Base-by-base conservation (phyloP, 2,797 vertebrate species). In the Limosa lapponica region DNA sequence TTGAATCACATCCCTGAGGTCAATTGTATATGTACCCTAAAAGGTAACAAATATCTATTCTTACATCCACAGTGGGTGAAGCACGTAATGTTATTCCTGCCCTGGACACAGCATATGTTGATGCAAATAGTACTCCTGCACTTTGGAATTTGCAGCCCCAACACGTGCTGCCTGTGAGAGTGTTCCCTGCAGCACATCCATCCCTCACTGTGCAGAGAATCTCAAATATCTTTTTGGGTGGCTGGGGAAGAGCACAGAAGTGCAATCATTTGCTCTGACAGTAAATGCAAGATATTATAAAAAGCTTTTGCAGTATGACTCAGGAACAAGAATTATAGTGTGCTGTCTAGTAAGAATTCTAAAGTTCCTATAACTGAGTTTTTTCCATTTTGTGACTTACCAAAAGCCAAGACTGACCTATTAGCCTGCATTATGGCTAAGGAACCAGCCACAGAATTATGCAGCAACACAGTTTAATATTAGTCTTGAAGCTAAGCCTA, bases 221-320 rank as follows among this genome's bases (percentile, higher is more conserved):
- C 89, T 96, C 92, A 93, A 44, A 83, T 93, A 82, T 70, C 92
- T 92, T 65, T 96, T 85, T 67, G 89, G 88, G 91, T 52, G 70
- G 39, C 67, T 86, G 80, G 32, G 66, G 83, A 93, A 87, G 85
- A 96, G 75, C 81, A 85, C 62, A 94, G 82, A 87, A 92, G 57
- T 86, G 55, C 64, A 66, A 93, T 96, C 70, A n/a, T 83, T 96
- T 91, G 82, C 73, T 89, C 34, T 37, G 82, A 92, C 80, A 94
- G 87, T 71, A 90, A 96, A 90, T 17, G 52, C 20, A 77, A 95
- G 87, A 32, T 90, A 52, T 87, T 93, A 82, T 94, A 93, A 92
- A 88, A 96, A 95, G 81, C 41, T 62, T 74, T 90, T 70, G 66
- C 78, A 69, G 78, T 36, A 48, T 97, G 92, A 95, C 93, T 96